Conservation (phyloP, 1,140 invertebrate genomes). For the Leguminivora glycinivorella region DNA sequence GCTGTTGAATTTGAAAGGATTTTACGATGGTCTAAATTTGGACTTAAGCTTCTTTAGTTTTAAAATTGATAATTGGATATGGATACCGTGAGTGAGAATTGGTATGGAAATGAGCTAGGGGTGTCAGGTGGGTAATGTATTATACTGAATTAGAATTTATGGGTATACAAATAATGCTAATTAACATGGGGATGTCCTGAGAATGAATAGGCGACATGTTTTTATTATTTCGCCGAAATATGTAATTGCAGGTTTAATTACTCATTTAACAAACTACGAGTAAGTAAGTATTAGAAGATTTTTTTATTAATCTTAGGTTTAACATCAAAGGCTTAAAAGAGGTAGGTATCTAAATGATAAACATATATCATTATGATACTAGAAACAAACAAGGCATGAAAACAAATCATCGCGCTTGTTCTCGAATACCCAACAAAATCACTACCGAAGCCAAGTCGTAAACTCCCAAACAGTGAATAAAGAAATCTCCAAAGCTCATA, state of each 20-base stretch:
- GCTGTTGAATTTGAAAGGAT: background rate
- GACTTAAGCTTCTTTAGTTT: background rate
- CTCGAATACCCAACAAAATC: slow-evolving; percentile 6
- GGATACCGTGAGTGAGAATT: background rate
- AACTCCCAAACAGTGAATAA: slow-evolving; percentile 26
- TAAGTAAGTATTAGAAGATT: no score
- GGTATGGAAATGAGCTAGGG: background rate
- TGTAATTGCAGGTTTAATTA: no score
- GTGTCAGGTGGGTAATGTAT: background rate
- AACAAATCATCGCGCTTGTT: background rate
- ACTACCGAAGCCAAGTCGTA: background rate
- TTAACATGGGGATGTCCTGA: background rate
- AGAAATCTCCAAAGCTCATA: slow-evolving; percentile 9
- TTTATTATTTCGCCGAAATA: no score
- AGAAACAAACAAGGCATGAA: no score
- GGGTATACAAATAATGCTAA: background rate
- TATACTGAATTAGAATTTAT: slow-evolving; percentile 5
- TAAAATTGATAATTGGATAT: background rate
- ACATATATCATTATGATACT: no score
- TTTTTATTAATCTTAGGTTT: no score
- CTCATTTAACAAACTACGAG: no score
- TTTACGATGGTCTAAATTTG: background rate
- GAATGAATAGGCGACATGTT: no score
- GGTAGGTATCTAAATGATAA: no score
- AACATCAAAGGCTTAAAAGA: no score